Base-by-base conservation (phyloP, 2,888 invertebrate species). In the Tillus elongatus region DNA sequence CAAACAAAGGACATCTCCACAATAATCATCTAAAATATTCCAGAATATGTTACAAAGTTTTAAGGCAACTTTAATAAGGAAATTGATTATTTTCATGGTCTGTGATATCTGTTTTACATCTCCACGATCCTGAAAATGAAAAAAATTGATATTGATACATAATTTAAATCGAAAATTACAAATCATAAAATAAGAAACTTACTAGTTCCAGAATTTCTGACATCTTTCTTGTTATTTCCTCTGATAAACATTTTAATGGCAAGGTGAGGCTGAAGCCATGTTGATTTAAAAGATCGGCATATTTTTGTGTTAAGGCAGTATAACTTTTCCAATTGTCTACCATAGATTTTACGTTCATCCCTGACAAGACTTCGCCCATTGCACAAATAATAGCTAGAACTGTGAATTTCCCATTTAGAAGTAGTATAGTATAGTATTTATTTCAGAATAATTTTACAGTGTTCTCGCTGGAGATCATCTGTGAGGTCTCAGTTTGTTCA, bases 241-340 rank as follows among this genome's bases (percentile, higher is more conserved):
- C 13, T 11, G 36, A 42, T 14, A 55, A 33, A 33, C 38, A 44
- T 11, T 34, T n/a, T 9, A 54, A 37, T 1, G 51, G 48, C 29
- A 36, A 39, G 27, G 41, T 41, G 12, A 54, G 30, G 41, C 61
- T 64, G 13, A 67, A 49, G 10, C 49, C 46, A 42, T 56, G 60
- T 30, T 68, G 60, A 27, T 50, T 46, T 12, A 72, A 47, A 38
- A 48, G 50, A 6, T 40, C 49, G 0, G 61, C 57, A 56, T 72
- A 64, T 51, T 69, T 70, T 31, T 71, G 68, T 55, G 68, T 68
- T 11, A 73, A 52, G 12, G 53, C 44, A 3, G 61, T 63, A 43
- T 60, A 70, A 0, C 63, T 67, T 45, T 72, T 73, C 72, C 72
- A 73, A 43, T 71, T 71, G 30, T 71, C 71, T 0, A 70, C 71